Conservation (phyloP, 1,140 invertebrate genomes). For the Babylonia areolata region DNA sequence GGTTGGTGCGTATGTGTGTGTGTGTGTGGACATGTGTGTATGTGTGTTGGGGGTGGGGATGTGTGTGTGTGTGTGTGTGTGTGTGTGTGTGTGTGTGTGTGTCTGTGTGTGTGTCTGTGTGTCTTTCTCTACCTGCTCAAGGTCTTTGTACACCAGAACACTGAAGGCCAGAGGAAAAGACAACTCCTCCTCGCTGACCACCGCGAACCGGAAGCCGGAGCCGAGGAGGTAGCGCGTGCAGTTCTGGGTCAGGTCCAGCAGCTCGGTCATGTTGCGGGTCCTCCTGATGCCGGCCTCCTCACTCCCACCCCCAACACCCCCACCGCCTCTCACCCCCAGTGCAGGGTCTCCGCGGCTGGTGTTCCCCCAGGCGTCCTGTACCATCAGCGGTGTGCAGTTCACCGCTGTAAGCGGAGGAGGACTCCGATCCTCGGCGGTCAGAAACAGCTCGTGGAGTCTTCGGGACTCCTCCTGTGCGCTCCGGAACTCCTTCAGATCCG, state of each 20-base stretch:
- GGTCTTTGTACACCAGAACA: slow-evolving; percentile 49
- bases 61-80: not conserved
- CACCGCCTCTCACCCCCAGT: not conserved
- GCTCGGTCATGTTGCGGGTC: not conserved
- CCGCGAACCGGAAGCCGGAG: slow-evolving; percentile 22
- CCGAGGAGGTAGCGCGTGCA: slow-evolving; percentile 27
- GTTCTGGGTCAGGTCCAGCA: slow-evolving; percentile 20
- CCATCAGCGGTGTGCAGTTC: not conserved
- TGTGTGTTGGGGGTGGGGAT: too few relatives aligned
- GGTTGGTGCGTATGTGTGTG: not conserved
- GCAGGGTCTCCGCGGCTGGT: not conserved
- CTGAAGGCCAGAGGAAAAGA: slow-evolving; percentile 57
- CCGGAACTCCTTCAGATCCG: not conserved
- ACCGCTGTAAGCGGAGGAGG: not conserved
- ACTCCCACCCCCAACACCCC: not conserved
- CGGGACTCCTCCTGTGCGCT: not conserved
- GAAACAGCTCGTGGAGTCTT: not conserved
- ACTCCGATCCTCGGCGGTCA: not conserved
- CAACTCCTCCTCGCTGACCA: slow-evolving; percentile 41
- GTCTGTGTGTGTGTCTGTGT: not conserved
- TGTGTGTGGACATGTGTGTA: too few relatives aligned
- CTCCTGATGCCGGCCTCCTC: too few relatives aligned
- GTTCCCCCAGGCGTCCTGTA: not conserved
- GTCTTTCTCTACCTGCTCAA: slow-evolving; percentile 51
- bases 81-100: slow-evolving; percentile 9